Conservation (phyloP, 2,113 vertebrate genomes). For the Cryptotis parvus region DNA sequence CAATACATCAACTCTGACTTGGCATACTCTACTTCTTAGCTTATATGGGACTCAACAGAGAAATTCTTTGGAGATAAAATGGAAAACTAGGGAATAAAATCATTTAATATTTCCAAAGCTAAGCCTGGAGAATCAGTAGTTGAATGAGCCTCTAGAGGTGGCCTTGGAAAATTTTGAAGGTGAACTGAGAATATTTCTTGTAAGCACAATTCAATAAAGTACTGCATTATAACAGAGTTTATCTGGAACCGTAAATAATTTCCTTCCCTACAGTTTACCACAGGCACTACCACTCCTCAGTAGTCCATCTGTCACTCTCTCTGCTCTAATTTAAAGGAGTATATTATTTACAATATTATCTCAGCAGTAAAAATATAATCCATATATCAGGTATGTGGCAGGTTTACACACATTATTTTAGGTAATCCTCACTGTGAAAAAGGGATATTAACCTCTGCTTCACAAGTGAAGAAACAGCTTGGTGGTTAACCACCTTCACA, state of each 20-base stretch:
- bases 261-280: slow-evolving; percentile 48
- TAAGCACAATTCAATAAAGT: slow-evolving; percentile 42
- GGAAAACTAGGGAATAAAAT: not conserved
- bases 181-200: slow-evolving; percentile 24
- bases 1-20: not conserved
- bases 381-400: not conserved
- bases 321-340: slow-evolving; percentile 49
- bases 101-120: not conserved
- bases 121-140: not conserved
- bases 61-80: slow-evolving; percentile 12
- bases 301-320: slow-evolving; percentile 50
- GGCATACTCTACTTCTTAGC: not conserved
- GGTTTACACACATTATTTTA: not conserved
- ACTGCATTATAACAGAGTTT: not conserved
- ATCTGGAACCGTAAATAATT: slow-evolving; percentile 37
- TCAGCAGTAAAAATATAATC: slow-evolving; percentile 55
- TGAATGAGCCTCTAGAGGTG: not conserved
- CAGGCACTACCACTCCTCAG: slow-evolving; percentile 41
- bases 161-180: slow-evolving; percentile 30
- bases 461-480: not conserved
- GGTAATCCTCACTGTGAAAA: not conserved
- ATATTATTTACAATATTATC: slow-evolving; percentile 46
- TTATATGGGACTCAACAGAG: not conserved
- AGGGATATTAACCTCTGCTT: not conserved
- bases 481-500: not conserved